Base-by-base conservation (phyloP, 2,113 vertebrate species). In the Psilopogon haemacephalus region DNA sequence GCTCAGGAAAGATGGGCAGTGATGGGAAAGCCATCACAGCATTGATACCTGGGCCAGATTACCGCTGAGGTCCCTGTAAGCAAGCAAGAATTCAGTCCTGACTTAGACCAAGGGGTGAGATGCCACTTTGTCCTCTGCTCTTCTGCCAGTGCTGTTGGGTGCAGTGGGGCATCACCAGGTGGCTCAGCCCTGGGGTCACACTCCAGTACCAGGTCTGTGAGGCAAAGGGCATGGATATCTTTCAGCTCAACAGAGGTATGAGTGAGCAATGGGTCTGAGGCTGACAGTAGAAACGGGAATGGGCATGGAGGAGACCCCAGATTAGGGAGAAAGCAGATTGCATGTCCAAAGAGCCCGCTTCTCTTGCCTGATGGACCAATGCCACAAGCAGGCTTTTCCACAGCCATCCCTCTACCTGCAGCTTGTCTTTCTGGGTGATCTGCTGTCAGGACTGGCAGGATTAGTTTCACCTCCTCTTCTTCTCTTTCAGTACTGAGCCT, bases 401-500 rank as follows among this genome's bases (percentile, higher is more conserved):
- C 64, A 81, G 56, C 56, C 8, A 16, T 67, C 33, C 30, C 17
- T 79, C 19, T 58, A 5, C 48, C 28, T 4, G 1, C 28, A 2
- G 11, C 1, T 0, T 81, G 62, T 24, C 46, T 12, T 54, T 90
- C 59, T 26, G 37, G 64, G 33, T 0, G 0, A 50, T 50, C 27
- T 86, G 44, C 77, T 79, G 44, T 72, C 33, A 24, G 20, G 23
- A 55, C 21, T 71, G 30, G 12, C 52, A 67, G 44, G 20, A 10
- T 74, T 71, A 58, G 11, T 96, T 77, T 72, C 5, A 8, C 19
- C 40, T 70, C 73, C 68, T 85, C 68, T 85, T 91, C 73, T 95
- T 90, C 38, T 30, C 78, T 96, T 86, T 32, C 88, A 98, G 98
- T 3, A 8, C 91, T 33, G 93, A 97, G 72, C 86, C 88, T 55